phyloP scores from a whole-genome alignment of 2,113 vertebrate genomes.

The Toxostoma redivivum region DNA sequence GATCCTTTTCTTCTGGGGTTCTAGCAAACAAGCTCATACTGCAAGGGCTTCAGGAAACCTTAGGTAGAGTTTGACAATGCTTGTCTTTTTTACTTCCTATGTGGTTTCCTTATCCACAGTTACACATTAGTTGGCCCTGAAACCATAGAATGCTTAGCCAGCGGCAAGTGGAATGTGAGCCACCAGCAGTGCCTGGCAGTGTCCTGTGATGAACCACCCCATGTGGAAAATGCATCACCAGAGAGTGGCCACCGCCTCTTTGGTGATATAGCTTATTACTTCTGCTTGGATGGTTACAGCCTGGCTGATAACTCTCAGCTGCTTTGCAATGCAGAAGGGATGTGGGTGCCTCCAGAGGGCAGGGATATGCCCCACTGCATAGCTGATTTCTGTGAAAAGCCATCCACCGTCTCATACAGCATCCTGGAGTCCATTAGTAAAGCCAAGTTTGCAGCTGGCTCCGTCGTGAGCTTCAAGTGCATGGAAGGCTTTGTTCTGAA shows the following conservation, averaged over 20 bases:
- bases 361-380: conserved; percentile 82
- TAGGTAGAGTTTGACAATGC: background rate
- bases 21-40: background rate
- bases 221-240: conserved; percentile 88
- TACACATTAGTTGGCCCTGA: conserved; percentile 88
- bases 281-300: conserved; percentile 91
- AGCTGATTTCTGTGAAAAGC: conserved; percentile 93
- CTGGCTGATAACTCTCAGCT: conserved; percentile 88
- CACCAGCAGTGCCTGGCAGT: conserved; percentile 89
- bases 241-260: conserved; percentile 89
- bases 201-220: conserved; percentile 91
- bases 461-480: conserved; percentile 91
- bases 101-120: conserved; percentile 64
- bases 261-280: conserved; percentile 91
- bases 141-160: conserved; percentile 83
- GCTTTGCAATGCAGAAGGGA: conserved; percentile 87
- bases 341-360: conserved; percentile 87
- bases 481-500: conserved; percentile 93
- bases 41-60: background rate
- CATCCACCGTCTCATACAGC: conserved; percentile 79
- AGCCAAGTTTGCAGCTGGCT: conserved; percentile 86
- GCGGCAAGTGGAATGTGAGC: conserved; percentile 83
- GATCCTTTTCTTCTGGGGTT: background rate
- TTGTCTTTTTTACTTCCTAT: conserved; percentile 3
- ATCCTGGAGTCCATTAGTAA: conserved; percentile 91